Evolutionary conservation across 2,113 vertebrate genomes (phyloP), one percentile per base, ranked within the genome.

Genomic region (Poicephalus gulielmi): DNA sequence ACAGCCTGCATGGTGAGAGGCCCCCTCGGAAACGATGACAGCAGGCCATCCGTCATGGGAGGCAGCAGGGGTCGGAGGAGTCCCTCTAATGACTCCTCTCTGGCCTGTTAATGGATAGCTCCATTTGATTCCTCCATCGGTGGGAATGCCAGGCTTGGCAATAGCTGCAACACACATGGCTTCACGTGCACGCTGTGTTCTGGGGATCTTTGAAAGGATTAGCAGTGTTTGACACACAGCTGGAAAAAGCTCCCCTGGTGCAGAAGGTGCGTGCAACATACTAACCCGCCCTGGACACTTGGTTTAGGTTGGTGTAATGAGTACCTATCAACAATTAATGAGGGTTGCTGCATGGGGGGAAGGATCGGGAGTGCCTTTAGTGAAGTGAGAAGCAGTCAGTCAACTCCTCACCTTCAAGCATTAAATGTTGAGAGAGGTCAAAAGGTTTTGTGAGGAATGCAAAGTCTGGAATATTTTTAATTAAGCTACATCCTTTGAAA

Each of bases 401-500:
- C 95, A 96, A 31, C 88, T 95, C 93, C 97, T 98, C 97, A 97
- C 94, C 92, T 95, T 83, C 31, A 57, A 79, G 95, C 94, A 93
- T 91, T 90, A 92, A 94, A 91, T 97, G 94, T 98, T 84, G 22
- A 52, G 44, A 50, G 37, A 92, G 98, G 98, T 98, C 95, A 97
- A 97, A 96, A 96, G 98, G 98, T 98, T 97, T 88, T 78, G 96
- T 18, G 63, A 97, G 97, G 97, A 97, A 97, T 97, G 95, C 90
- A 94, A 94, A 94, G 93, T 96, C 96, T 95, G 87, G 83, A 96
- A 83, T 94, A 96, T 92, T 95, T 94, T 95, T 92, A 95, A 96
- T 96, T 97, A 95, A 90, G 67, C 87, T 75, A 87, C 94, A 86
- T 87, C 78, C 94, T 97, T 97, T 95, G 92, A 96, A 96, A 96